A percentile compares a stretch with the other conserved stretches of the same genome.
phyloP scores from a whole-genome alignment of 2,113 vertebrate genomes.

The Platysternon megacephalum region DNA sequence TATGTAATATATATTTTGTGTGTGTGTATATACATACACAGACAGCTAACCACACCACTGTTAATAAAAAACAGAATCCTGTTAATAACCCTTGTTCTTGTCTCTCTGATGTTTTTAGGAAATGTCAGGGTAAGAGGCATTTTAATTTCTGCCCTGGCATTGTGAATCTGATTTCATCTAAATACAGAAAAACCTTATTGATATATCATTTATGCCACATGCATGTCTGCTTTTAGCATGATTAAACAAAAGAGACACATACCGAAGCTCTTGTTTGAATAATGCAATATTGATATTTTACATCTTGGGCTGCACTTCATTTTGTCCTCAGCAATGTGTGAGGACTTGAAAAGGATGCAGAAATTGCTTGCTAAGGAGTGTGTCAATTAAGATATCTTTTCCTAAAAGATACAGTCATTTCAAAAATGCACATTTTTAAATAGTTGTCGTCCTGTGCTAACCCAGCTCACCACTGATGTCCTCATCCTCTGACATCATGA shows the following conservation, averaged over 20 bases:
- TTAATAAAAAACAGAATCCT: background rate
- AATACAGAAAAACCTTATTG: constrained; percentile 64
- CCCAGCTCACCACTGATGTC: background rate
- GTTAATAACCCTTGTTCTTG: constrained; percentile 20
- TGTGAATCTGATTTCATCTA: constrained; percentile 63
- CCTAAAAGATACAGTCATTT: background rate
- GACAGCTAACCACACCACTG: background rate
- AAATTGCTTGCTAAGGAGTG: constrained; percentile 22
- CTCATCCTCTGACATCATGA: background rate
- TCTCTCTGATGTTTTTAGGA: constrained; percentile 38
- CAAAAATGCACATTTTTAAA: constrained; percentile 1
- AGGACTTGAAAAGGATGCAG: constrained; percentile 25
- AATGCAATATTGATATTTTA: constrained; percentile 71
- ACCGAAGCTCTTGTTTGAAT: constrained; percentile 60
- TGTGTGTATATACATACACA: background rate
- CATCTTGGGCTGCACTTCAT: constrained; percentile 58
- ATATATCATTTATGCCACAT: constrained; percentile 69
- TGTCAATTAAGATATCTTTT: constrained; percentile 57
- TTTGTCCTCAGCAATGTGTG: constrained; percentile 54
- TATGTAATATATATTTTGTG: background rate
- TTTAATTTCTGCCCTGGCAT: constrained; percentile 64
- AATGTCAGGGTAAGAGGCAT: constrained; percentile 42
- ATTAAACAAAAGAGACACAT: constrained; percentile 69
- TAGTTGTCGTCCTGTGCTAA: constrained; percentile 49
- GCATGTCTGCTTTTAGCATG: constrained; percentile 72